Percentiles rank a stretch among this genome's conserved stretches.
Conservation (phyloP, 2,888 invertebrate species). For the Cactoblastis cactorum region DNA sequence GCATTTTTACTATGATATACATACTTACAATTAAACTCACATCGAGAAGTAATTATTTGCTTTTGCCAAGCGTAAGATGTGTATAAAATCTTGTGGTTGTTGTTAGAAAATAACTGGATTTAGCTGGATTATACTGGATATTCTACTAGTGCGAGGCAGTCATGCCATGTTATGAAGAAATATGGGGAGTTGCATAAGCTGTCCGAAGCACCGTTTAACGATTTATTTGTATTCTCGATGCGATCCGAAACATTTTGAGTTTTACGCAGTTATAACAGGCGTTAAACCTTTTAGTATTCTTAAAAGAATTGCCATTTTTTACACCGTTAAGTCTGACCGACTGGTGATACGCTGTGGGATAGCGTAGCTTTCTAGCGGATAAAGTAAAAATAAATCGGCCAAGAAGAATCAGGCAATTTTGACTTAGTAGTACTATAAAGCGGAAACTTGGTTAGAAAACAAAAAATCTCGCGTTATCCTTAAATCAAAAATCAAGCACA, state of each 20-base stretch:
- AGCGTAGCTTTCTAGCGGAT: not conserved
- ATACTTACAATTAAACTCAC: too few species aligned
- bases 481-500: too few species aligned
- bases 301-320: not conserved
- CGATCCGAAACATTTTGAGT: slow-evolving; percentile 16
- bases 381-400: not conserved
- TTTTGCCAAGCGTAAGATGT: too few species aligned
- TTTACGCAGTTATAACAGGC: not conserved
- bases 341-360: too few species aligned
- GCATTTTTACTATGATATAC: too few species aligned
- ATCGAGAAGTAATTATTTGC: too few species aligned
- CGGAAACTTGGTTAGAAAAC: too few species aligned
- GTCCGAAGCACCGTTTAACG: slow-evolving; percentile 4
- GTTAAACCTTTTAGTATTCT: not conserved
- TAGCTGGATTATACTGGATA: slow-evolving; percentile 48
- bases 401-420: too few species aligned
- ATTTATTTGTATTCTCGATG: slow-evolving; percentile 28
- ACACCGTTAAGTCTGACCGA: not conserved
- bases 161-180: slow-evolving; percentile 47
- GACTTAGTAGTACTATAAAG: too few species aligned
- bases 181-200: slow-evolving; percentile 52
- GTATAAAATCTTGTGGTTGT: slow-evolving; percentile 31
- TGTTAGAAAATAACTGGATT: slow-evolving; percentile 32
- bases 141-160: slow-evolving; percentile 32
- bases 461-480: too few species aligned